Evolutionary conservation across 2,113 vertebrate species (phyloP), one percentile per base, ranked within the genome.

Genomic region (Caranx ignobilis): DNA sequence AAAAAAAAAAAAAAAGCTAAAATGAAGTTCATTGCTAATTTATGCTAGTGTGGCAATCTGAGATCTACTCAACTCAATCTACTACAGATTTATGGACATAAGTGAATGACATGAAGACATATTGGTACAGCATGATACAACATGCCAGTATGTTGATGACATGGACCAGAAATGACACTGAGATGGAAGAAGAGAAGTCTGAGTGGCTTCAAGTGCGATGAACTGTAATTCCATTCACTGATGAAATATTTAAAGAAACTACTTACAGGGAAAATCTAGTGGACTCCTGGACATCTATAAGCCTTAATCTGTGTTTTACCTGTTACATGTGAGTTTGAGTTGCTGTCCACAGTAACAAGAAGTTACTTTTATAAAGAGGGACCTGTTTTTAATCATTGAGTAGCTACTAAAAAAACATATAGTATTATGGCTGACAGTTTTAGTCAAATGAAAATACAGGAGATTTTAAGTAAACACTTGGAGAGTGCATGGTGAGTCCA

Each of bases 241-340:
- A 68, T 65, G 34, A 21, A 78, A 32, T 41, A 62, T 57, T 56
- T 19, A 62, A 63, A 70, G 55, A 34, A 21, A 6, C 47, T 19
- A 31, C 60, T 11, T 31, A 64, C 21, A 50, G 2, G 13, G 3
- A 47, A 55, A 35, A 18, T 19, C 7, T 39, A 31, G 6, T 26
- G 10, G 43, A 60, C 32, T 31, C 11, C 34, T 21, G 0, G 26
- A 15, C 67, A 19, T 41, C 11, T 15, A 39, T 26, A 16, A 59
- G 31, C 26, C 26, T 26, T 26, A 26, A 48, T 5, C 19, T 10
- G 19, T 35, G 5, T 52, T 52, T 61, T 52, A n/a, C 18, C 12
- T 52, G 18, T n/a, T 10, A 21, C 8, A n/a, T 48, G 31, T 45
- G 48, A 50, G 6, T 41, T 37, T 48, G 48, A 18, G 16, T 18